Base-by-base conservation (phyloP, 1,140 invertebrate genomes). In the Melanaphis sacchari region DNA sequence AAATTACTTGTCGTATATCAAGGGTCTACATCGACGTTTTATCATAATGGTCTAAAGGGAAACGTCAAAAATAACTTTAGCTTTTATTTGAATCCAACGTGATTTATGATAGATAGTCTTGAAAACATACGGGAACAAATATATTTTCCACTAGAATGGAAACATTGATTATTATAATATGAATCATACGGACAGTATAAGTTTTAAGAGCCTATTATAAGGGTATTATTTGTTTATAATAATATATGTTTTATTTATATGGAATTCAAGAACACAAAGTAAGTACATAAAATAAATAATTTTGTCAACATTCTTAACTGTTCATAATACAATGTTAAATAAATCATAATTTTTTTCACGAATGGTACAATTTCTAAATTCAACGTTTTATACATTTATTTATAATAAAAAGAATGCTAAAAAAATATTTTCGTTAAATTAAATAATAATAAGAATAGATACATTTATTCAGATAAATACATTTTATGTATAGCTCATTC, bases 31-130 rank as follows among this genome's bases (percentile, higher is more conserved):
- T 49, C 38, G 43, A 89, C 8, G n/a, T 52, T 89, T 43, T 31
- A 36, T 52, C 46, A 21, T 52, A 89, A 89, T 89, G 43, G 87
- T 22, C 87, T 49, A 52, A 36, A 89, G 46, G 36, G 49, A 52
- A 89, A 52, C 87, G 46, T 89, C n/a, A 52, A 89, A 89, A 22
- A 43, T 43, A 87, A 43, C 24, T 43, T 43, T 31, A 52, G 43
- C n/a, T 87, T 89, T 89, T 89, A 52, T 89, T 89, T 89, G n/a
- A 52, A 36, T 38, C 38, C 43, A 26, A 89, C 8, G n/a, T 52
- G 87, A 52, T 89, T 49, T 52, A 52, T 52, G 43, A 87, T 49
- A 31, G 6, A 87, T 21, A 43, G 9, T 41, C 84, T 85, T 43
- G 40, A 43, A 85, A 85, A 85, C 24, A 43, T 85, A 85, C 31